These are phyloP conservation scores for Alsophila aescularia DNA, from an alignment of 2,888 invertebrate species.

Conservation along the genomic window DNA sequence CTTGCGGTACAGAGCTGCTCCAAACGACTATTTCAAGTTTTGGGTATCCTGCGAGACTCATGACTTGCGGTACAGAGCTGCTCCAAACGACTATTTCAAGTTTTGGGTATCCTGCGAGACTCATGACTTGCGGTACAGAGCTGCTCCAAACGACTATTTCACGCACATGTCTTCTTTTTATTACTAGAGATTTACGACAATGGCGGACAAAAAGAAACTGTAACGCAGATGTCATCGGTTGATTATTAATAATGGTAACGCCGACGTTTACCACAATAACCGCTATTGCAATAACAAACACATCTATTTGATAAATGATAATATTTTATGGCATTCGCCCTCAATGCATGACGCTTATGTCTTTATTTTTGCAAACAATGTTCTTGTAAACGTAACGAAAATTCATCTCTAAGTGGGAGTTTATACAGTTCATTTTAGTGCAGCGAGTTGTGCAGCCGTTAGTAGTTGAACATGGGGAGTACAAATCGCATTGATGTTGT, in stretches of 20 bases:
- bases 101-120: no score
- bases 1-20: no score
- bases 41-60: background rate
- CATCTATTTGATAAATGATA: conserved; percentile 79
- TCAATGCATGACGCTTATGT: conserved; percentile 72
- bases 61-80: conserved; percentile 8
- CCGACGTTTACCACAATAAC: conserved; percentile 80
- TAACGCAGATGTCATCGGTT: conserved; percentile 73
- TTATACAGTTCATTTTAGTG: conserved; percentile 32
- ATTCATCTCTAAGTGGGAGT: conserved; percentile 23
- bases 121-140: conserved; percentile 6
- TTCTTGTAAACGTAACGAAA: conserved; percentile 26
- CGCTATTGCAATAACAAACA: conserved; percentile 77
- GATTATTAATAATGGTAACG: conserved; percentile 76
- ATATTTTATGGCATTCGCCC: conserved; percentile 79
- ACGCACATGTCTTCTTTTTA: conserved; percentile 48
- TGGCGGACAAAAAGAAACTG: conserved; percentile 59
- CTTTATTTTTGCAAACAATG: conserved; percentile 69
- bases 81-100: background rate
- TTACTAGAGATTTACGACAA: conserved; percentile 50
- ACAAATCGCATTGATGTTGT: conserved; percentile 74
- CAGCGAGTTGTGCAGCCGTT: conserved; percentile 44
- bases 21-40: no score
- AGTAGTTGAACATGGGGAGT: conserved; percentile 62
- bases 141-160: conserved; percentile 37